Evolutionary conservation across 2,888 invertebrate genomes (phyloP), one percentile per base, ranked within the genome.

Genomic region (Lasioglossum lativentre): DNA sequence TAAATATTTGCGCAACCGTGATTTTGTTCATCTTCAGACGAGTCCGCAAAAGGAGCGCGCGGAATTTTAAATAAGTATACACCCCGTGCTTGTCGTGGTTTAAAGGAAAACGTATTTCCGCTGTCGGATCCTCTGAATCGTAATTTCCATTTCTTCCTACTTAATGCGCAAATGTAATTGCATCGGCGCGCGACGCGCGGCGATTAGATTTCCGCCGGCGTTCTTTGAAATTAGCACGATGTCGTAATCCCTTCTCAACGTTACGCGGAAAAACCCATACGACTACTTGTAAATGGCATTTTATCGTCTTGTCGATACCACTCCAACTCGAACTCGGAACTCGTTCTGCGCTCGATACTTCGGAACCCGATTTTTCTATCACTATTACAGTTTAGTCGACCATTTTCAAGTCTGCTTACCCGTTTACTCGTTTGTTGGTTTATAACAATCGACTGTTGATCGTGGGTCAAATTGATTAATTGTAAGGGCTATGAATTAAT

Each of bases 41-140:
- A 75, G 66, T 34, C 66, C 30, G 77, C 59, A 45, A 80, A 83
- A 82, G 74, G 56, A 78, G 78, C 81, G 88, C 70, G 40, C 23
- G 80, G 89, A 90, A 90, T 90, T 90, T 89, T 80, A 90, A 89
- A 82, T 80, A 81, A 88, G 86, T 75, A 81, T 86, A 78, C 76
- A n/a, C 66, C 52, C 59, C 52, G 80, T 10, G n/a, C 68, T 83
- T 83, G 59, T 78, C 75, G 85, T 73, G 89, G 86, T 88, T n/a
- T 87, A 84, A 84, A 74, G 52, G 75, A 75, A 80, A 89, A 86
- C 72, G 79, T 86, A 84, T 82, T 83, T 81, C 80, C 80, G 34
- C 27, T 23, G 80, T 34, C 42, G 77, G 59, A 56, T 77, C 52
- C 59, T n/a, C 45, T 68, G 86, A 73, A 80, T 82, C 56, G 47